A percentile compares a stretch with the other conserved stretches of the same genome.
Conservation (phyloP, 1,140 invertebrate genomes). For the Orussus abietinus region DNA sequence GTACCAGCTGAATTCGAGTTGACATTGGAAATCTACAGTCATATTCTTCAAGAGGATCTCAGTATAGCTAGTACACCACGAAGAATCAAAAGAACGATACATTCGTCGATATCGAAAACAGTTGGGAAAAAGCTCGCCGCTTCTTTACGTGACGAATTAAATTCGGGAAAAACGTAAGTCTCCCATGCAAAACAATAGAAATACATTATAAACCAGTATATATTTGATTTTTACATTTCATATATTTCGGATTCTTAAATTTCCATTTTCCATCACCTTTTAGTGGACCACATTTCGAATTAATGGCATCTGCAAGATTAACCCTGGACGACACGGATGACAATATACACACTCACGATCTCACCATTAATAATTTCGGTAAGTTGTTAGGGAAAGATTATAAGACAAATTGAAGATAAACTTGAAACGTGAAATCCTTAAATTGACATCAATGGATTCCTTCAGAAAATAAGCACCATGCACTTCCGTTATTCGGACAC, state of each 20-base stretch:
- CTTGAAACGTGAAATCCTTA: neutral
- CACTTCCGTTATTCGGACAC: constrained; percentile 69
- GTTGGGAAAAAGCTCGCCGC: constrained; percentile 64
- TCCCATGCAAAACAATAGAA: no score
- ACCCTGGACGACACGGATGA: constrained; percentile 61
- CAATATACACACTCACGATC: constrained; percentile 55
- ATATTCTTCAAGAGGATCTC: constrained; percentile 66
- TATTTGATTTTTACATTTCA: constrained; percentile 10
- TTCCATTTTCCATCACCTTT: constrained; percentile 26
- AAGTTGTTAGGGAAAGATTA: constrained; percentile 22
- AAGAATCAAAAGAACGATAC: constrained; percentile 66
- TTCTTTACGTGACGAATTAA: constrained; percentile 55
- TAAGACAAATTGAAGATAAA: constrained; percentile 2
- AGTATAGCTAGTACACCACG: constrained; percentile 66
- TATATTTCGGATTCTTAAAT: constrained; percentile 5
- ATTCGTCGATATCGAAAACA: constrained; percentile 66
- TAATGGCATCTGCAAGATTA: constrained; percentile 63
- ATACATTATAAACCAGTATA: constrained; percentile 2
- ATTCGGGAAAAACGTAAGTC: constrained; percentile 52
- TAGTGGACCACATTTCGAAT: constrained; percentile 67
- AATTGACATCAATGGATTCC: constrained; percentile 3
- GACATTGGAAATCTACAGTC: constrained; percentile 65
- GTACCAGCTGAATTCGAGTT: constrained; percentile 64
- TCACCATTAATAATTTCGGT: constrained; percentile 53
- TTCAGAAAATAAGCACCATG: constrained; percentile 54